Percentiles rank a stretch among this genome's conserved stretches.
These are phyloP conservation scores for Muricea muricata DNA, from an alignment of 92 coral and sea anemone genomes.

Conservation along the genomic window DNA sequence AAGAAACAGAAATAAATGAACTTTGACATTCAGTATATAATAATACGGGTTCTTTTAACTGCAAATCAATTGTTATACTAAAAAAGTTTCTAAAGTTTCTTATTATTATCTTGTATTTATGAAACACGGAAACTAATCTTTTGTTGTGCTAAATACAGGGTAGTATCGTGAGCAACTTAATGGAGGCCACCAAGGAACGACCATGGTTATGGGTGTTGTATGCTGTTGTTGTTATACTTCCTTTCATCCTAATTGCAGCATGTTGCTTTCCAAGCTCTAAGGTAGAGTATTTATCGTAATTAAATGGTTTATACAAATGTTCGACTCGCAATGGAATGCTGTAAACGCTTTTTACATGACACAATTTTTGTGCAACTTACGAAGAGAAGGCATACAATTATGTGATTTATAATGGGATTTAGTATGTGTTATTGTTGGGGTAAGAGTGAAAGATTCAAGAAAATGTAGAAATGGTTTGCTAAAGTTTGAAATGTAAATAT, in stretches of 20 bases:
- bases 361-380: not conserved
- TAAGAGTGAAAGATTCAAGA: too few relatives aligned
- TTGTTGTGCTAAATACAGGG: slow-evolving; percentile 55
- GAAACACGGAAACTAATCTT: not conserved
- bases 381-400: too few relatives aligned
- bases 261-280: slow-evolving; percentile 97
- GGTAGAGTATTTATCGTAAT: slow-evolving; percentile 52
- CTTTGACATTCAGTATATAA: too few relatives aligned
- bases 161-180: slow-evolving; percentile 82
- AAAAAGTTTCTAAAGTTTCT: too few relatives aligned
- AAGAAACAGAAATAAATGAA: too few relatives aligned
- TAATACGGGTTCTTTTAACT: too few relatives aligned
- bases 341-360: not conserved
- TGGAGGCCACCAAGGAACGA: slow-evolving; percentile 96
- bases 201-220: slow-evolving; percentile 99
- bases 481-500: too few relatives aligned
- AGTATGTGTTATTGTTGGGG: too few relatives aligned
- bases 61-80: too few relatives aligned
- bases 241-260: slow-evolving; percentile 96
- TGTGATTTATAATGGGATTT: too few relatives aligned
- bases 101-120: too few relatives aligned
- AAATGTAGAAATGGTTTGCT: too few relatives aligned
- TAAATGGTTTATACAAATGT: not conserved
- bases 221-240: slow-evolving; percentile 89
- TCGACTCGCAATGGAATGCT: not conserved